Base-by-base conservation (phyloP, 1,140 invertebrate species). In the Drosophila kanapiae region DNA sequence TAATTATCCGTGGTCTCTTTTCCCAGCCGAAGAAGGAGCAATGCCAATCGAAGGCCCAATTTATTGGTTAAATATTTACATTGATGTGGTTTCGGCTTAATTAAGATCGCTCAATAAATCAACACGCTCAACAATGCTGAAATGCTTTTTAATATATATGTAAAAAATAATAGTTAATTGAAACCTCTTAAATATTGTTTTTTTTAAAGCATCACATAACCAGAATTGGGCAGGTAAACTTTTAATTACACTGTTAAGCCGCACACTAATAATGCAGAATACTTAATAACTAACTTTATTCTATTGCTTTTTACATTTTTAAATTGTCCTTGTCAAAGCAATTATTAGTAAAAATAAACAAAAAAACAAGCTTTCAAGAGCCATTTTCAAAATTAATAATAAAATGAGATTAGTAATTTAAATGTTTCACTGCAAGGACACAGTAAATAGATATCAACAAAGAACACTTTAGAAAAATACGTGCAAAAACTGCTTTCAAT, bases 11-110 rank as follows among this genome's bases (percentile, higher is more conserved):
- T n/a, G 13, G 33, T 54, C 8, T 13, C 35, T 54, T 29, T 40
- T 62, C 37, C 23, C 37, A 16, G 37, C 14, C 56, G 35, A 2
- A 6, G 35, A 23, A 27, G 3, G 14, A 27, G 37, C 35, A 38
- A 10, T 27, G 13, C 18, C 23, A 33, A 33, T 48, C 33, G 60
- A 63, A 40, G 10, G 4, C 13, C 29, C 23, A 54, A 56, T 11
- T 63, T 42, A 43, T 63, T 56, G 61, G 49, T 63, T 56, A 57
- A 63, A 63, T 29, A 29, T 51, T 51, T 23, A 31, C 35, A 38
- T 51, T 43, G 4, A n/a, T 40, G 14, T 35, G 62, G 14, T 10
- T 16, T 33, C 5, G 35, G 6, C 35, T 23, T 60, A 14, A 33
- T 60, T 60, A 33, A 48, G 40, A 29, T 59, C 16, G 14, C 13